Base-by-base conservation (phyloP, 2,797 vertebrate species). In the Tiaroga cobitis region DNA sequence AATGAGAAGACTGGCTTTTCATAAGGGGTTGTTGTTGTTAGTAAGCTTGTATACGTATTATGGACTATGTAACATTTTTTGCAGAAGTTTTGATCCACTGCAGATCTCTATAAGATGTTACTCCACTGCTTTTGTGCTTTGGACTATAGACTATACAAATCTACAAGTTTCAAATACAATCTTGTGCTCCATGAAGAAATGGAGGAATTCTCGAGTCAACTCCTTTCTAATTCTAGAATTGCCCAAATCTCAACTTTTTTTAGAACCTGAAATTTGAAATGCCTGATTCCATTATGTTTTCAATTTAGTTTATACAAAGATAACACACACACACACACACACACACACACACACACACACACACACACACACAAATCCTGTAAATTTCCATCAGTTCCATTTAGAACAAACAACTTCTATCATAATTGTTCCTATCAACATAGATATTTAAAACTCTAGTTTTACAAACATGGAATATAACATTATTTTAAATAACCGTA, bases 391-490 rank as follows among this genome's bases (percentile, higher is more conserved):
- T 76, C 59, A 51, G 32, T 18, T 24, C 7, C 32, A 37, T 67
- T 24, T 39, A 75, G 29, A 83, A 74, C 56, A 74, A 67, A 63
- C 54, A 34, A 83, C 21, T 65, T 51, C 29, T 63, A 67, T 54
- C 29, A 37, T n/a, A n/a, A 26, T 19, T 39, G 59, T 75, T 76
- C 24, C 24, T 83, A 75, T 26, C 32, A 65, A 83, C 29, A 75
- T 63, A 61, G 21, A 59, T 67, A 39, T 76, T 61, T 75, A 7
- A 82, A 82, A 51, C 59, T 49, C 81, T 83, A 34, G 19, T 74
- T 63, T 63, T 74, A 49, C 51, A 82, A 61, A 74, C 21, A 70
- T 11, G 3, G 5, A 49, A 74, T 65, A 49, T 74, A 74, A 72
- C 68, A 81, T 73, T 24, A 43, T 39, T 61, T 61, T 32, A 82